phyloP scores from a whole-genome alignment of 2,888 invertebrate species.

The Hemistola chrysoprasaria region DNA sequence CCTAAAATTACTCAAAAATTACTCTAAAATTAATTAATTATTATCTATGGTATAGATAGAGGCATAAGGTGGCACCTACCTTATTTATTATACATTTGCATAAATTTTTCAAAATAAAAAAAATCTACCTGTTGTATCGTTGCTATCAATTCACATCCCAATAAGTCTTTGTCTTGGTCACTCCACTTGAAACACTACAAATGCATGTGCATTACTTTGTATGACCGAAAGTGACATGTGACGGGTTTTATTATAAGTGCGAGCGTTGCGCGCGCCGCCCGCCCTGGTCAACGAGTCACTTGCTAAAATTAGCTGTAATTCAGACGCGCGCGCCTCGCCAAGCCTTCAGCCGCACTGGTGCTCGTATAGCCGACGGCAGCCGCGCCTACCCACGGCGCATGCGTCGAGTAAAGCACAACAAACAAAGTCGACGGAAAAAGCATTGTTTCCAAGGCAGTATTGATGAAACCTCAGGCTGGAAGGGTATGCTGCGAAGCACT shows the following conservation, averaged over 20 bases:
- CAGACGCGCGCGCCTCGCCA: constrained; percentile 48
- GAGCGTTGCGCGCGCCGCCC: constrained; percentile 75
- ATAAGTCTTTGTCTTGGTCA: not conserved
- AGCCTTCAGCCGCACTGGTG: constrained; percentile 51
- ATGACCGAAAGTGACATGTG: too few species aligned
- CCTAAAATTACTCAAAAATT: too few species aligned
- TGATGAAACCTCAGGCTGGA: constrained; percentile 45
- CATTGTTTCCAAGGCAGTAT: constrained; percentile 48
- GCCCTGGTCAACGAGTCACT: constrained; percentile 50
- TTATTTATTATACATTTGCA: too few species aligned
- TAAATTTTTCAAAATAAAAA: too few species aligned
- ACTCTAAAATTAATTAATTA: too few species aligned
- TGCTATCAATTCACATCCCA: constrained; percentile 11
- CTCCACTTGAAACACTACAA: constrained; percentile 8
- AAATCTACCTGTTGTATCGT: constrained; percentile 35
- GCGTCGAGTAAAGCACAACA: constrained; percentile 52
- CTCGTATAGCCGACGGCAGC: constrained; percentile 16
- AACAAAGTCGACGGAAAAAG: constrained; percentile 46
- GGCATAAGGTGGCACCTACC: too few species aligned
- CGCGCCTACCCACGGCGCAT: constrained; percentile 47
- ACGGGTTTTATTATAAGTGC: constrained; percentile 23
- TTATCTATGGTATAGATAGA: too few species aligned
- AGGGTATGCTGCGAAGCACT: constrained; percentile 1
- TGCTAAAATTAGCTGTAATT: constrained; percentile 61
- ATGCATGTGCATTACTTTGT: constrained; percentile 39